A percentile compares a stretch with the other conserved stretches of the same genome.
These are phyloP conservation scores for Aporophyla lueneburgensis DNA, from an alignment of 2,888 invertebrate species.

Conservation along the genomic window DNA sequence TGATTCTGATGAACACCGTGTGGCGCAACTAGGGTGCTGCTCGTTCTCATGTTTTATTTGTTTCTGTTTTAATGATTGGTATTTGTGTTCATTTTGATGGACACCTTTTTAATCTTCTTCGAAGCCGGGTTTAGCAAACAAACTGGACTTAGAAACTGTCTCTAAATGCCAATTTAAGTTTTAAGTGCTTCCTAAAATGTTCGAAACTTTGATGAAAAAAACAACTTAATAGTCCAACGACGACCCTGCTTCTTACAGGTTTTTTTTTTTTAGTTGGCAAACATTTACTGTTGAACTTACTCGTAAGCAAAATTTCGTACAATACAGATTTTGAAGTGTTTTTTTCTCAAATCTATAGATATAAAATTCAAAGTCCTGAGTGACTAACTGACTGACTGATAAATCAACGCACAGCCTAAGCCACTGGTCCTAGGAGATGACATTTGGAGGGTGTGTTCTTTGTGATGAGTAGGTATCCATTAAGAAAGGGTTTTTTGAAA, in stretches of 20 bases:
- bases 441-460: no score
- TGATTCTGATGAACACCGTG: no score
- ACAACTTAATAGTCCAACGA: slow-evolving; percentile 7
- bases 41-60: background rate
- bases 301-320: background rate
- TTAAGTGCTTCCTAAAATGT: slow-evolving; percentile 37
- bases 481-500: no score
- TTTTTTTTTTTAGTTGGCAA: background rate
- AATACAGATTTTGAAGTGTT: background rate
- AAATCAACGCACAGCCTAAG: no score
- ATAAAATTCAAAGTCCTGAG: no score
- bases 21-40: no score
- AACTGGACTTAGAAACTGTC: slow-evolving; percentile 29
- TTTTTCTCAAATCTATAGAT: background rate
- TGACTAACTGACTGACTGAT: no score
- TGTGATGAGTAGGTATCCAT: no score
- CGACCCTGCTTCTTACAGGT: background rate
- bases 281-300: no score
- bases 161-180: slow-evolving; percentile 52
- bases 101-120: slow-evolving; percentile 21
- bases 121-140: slow-evolving; percentile 17
- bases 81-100: slow-evolving; percentile 6
- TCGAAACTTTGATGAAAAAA: slow-evolving; percentile 25
- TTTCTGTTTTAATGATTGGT: no score
- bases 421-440: no score